Percentiles rank a stretch among this genome's conserved stretches.
Evolutionary conservation across 2,113 vertebrate genomes (phyloP).

Genomic region (Catharus fuscescens): DNA sequence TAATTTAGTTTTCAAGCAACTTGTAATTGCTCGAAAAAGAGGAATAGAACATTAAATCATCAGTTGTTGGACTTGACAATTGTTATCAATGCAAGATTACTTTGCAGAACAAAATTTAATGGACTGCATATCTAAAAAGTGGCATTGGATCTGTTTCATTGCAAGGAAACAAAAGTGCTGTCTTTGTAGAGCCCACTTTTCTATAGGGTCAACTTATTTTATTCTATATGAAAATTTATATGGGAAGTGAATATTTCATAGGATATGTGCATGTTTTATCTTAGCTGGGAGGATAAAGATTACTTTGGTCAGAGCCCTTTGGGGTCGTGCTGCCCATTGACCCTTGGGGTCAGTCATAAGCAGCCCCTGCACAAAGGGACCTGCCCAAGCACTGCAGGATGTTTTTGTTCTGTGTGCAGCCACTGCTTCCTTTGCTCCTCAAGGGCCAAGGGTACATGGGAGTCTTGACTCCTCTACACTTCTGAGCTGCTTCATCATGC

Average conservation of each 20-base stretch:
- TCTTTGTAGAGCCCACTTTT: neutral
- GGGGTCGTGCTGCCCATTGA: neutral
- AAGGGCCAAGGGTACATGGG: neutral
- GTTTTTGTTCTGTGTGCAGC: neutral
- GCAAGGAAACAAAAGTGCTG: neutral
- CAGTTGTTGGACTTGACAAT: neutral
- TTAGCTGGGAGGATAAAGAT: neutral
- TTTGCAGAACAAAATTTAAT: slow-evolving; percentile 1
- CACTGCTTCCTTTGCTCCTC: neutral
- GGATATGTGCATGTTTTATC: neutral
- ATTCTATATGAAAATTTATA: neutral
- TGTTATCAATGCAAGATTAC: neutral
- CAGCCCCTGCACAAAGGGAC: neutral
- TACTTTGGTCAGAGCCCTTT: neutral
- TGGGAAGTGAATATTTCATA: neutral
- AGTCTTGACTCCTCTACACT: neutral
- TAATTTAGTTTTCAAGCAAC: slow-evolving; percentile 41
- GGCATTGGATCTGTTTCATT: neutral
- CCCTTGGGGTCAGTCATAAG: neutral
- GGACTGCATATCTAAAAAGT: neutral
- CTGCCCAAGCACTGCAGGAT: neutral
- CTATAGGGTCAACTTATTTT: neutral
- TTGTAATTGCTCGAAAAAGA: slow-evolving; percentile 12
- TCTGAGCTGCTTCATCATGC: neutral
- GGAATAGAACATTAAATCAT: slow-evolving; percentile 1